Evolutionary conservation across 2,797 vertebrate species (phyloP), one percentile per base, ranked within the genome.

Genomic region (Labeo calbasu): DNA sequence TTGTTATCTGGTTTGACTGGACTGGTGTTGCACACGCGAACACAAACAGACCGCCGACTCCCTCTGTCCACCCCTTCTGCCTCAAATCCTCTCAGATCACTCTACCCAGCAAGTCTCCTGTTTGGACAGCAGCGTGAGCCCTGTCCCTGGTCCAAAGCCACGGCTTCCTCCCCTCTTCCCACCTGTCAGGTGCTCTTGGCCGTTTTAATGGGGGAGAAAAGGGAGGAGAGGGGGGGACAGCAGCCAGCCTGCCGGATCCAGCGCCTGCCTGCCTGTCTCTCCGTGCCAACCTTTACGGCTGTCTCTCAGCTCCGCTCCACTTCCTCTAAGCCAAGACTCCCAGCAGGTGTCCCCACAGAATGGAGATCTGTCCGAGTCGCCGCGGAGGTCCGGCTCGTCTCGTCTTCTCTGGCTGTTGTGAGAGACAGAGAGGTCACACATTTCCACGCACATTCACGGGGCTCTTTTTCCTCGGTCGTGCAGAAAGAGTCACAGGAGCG

Each of bases 171-270:
- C 82, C 89, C 71, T 88, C 87, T 61, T 81, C 92, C 91, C 93
- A 94, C 93, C 93, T 94, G 94, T 92, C 92, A 93, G 93, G 92
- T 94, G 93, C 85, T 90, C 89, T 90, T 89, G 87, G 90, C 84
- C 86, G 82, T 91, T 90, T 90, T 90, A 91, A 90, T 87, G 86
- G n/a, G 83, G 70, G 32, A 55, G 51, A 10, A n/a, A 21, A 57
- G 23, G 53, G 10, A 59, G 73, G 73, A 55, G 40, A 43, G n/a
- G 71, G 12, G 61, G 81, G 72, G 78, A 36, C 83, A 71, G 75
- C 88, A 88, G 92, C 88, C 86, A 72, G 88, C 86, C 88, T 92
- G 90, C 90, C 91, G 89, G 92, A 92, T 91, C 86, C 86, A 43
- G 73, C 40, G 48, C 83, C 88, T 91, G 43, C 84, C 89, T 91